phyloP scores from a whole-genome alignment of 1,140 invertebrate species.

The Euura saliciscinereae region DNA sequence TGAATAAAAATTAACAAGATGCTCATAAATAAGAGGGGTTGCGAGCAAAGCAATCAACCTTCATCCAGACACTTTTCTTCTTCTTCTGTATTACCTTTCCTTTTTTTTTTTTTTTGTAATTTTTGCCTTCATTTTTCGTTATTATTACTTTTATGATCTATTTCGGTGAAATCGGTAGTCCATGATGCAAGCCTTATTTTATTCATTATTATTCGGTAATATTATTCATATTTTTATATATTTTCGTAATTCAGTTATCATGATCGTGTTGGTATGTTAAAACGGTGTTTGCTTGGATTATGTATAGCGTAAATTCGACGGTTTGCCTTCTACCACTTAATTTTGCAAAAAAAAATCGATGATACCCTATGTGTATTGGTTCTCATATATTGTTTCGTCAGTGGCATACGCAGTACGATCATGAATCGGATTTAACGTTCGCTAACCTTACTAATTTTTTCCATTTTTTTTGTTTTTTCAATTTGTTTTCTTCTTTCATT shows the following conservation, averaged over 20 bases:
- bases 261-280: background rate
- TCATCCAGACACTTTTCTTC: constrained; percentile 37
- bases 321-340: background rate
- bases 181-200: background rate
- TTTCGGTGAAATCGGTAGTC: background rate
- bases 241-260: background rate
- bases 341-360: background rate
- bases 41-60: constrained; percentile 53
- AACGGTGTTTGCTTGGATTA: background rate
- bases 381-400: background rate
- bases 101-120: constrained; percentile 21
- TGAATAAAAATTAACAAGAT: constrained; percentile 58
- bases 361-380: background rate
- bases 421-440: no score
- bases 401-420: no score
- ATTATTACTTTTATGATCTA: constrained; percentile 21
- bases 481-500: background rate
- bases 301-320: background rate
- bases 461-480: constrained; percentile 21
- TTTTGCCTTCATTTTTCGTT: constrained; percentile 20
- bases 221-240: background rate
- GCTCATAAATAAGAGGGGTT: constrained; percentile 55
- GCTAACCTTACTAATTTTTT: no score
- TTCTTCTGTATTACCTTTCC: constrained; percentile 19
- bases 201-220: background rate